Evolutionary conservation across 2,113 vertebrate genomes (phyloP).

Genomic region (Prinia subflava): DNA sequence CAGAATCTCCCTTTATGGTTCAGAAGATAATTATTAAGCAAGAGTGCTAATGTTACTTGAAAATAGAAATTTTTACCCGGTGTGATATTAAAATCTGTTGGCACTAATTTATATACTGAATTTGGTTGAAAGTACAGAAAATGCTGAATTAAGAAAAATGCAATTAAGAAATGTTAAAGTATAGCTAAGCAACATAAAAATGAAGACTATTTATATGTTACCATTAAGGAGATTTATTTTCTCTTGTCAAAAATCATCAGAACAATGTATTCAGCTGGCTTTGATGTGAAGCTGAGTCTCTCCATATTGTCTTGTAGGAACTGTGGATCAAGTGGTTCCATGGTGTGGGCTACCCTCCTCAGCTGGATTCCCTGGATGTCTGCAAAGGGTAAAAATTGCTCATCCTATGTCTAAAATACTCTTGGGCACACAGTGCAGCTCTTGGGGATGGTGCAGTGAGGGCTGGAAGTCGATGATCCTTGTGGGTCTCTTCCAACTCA

Average conservation of each 20-base stretch:
- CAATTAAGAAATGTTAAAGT: background rate
- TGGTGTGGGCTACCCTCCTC: background rate
- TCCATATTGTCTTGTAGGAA: rapidly evolving
- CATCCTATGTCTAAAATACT: background rate
- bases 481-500: background rate
- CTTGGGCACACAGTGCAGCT: background rate
- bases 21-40: background rate
- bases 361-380: background rate
- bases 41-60: background rate
- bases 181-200: background rate
- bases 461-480: rapidly evolving
- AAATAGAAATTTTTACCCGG: background rate
- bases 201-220: background rate
- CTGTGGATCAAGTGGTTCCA: background rate
- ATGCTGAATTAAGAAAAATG: background rate
- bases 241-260: background rate
- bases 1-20: background rate
- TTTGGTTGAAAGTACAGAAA: background rate
- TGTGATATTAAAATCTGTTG: background rate
- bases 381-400: background rate
- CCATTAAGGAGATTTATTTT: conserved; percentile 27
- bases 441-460: background rate
- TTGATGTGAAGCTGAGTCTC: background rate
- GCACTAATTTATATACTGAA: background rate
- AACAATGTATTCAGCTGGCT: background rate